Conservation (phyloP, 2,113 vertebrate genomes). For the Nothocercus nigrocapillus region DNA sequence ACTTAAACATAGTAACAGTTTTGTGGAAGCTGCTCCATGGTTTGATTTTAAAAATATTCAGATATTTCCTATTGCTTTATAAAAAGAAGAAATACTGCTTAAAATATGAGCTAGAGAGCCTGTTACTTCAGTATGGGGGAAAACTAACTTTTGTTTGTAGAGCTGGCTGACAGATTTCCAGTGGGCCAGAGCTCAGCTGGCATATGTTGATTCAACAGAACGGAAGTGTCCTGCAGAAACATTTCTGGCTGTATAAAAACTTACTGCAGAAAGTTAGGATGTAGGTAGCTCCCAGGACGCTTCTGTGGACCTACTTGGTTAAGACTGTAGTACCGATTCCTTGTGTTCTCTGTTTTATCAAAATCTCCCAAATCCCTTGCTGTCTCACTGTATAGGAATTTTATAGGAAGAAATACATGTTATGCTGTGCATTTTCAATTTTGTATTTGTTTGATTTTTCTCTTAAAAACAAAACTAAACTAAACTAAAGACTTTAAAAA, state of each 20-base stretch:
- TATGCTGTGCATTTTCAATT: not conserved
- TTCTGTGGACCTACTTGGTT: not conserved
- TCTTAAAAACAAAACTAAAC: not conserved
- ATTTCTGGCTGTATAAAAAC: too few species aligned
- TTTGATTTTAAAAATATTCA: slow-evolving; percentile 57
- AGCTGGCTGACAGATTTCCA: not conserved
- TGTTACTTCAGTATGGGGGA: not conserved
- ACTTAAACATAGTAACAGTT: slow-evolving; percentile 48
- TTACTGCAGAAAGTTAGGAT: not conserved
- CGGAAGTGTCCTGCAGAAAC: too few species aligned
- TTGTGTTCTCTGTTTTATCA: not conserved
- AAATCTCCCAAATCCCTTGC: not conserved
- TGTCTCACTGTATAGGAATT: not conserved
- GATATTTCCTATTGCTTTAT: not conserved
- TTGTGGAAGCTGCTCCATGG: slow-evolving; percentile 24
- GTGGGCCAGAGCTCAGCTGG: not conserved
- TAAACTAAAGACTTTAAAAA: too few species aligned
- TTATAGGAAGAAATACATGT: not conserved
- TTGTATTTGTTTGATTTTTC: not conserved
- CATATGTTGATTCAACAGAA: not conserved
- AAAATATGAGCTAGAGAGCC: not conserved
- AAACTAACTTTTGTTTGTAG: not conserved
- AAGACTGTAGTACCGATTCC: not conserved
- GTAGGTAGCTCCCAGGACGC: not conserved
- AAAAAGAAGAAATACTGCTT: slow-evolving; percentile 5